These are phyloP conservation scores for Mactromeris polynyma DNA, from an alignment of 2,888 invertebrate genomes.

Conservation along the genomic window DNA sequence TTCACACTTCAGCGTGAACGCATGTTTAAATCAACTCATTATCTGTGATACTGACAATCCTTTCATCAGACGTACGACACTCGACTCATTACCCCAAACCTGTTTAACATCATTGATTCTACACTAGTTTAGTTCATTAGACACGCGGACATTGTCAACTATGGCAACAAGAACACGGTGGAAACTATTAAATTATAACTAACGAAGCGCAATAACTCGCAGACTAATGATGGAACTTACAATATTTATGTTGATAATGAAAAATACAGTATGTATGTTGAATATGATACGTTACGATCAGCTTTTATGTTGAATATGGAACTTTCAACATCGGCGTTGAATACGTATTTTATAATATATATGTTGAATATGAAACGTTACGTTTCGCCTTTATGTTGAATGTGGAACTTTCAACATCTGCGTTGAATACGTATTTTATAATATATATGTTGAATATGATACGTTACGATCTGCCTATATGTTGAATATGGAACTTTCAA, in stretches of 20 bases:
- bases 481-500: neutral
- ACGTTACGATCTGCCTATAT: neutral
- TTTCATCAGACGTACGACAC: neutral
- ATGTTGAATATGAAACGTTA: too few relatives aligned
- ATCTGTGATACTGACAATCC: neutral
- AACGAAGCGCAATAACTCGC: neutral
- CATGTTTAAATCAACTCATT: neutral
- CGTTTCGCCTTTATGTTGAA: too few relatives aligned
- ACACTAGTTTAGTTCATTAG: neutral
- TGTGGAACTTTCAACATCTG: too few relatives aligned
- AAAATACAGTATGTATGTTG: too few relatives aligned
- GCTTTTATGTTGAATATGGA: neutral
- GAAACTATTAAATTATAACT: neutral
- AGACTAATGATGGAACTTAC: conserved; percentile 18
- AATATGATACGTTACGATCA: too few relatives aligned
- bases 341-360: too few relatives aligned
- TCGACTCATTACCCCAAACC: neutral
- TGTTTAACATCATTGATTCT: neutral
- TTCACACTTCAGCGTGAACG: neutral
- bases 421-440: too few relatives aligned
- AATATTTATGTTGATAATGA: too few relatives aligned
- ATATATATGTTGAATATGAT: too few relatives aligned
- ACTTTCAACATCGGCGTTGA: too few relatives aligned
- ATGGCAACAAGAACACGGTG: neutral
- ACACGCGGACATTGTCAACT: neutral